Conservation (phyloP, 2,888 invertebrate genomes). For the Nysson spinosus region DNA sequence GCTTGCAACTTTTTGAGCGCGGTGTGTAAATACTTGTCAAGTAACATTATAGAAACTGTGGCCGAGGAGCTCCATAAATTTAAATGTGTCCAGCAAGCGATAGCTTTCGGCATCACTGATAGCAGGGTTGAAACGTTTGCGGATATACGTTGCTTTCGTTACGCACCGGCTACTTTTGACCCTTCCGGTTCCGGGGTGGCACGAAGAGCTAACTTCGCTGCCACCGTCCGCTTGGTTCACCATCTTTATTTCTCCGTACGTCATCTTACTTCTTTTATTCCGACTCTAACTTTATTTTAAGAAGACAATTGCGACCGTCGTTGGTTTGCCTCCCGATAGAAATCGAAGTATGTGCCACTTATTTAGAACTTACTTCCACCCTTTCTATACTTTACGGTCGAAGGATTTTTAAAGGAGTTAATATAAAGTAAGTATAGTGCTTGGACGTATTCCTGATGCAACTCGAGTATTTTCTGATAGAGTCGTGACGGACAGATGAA, state of each 20-base stretch:
- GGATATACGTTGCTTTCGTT: constrained; percentile 1
- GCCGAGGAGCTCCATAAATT: neutral
- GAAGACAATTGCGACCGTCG: constrained; percentile 13
- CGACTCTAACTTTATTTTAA: constrained; percentile 20
- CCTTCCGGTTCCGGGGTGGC: constrained; percentile 41
- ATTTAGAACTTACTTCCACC: constrained; percentile 5
- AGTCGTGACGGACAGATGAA: too few relatives aligned
- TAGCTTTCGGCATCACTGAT: constrained; percentile 5
- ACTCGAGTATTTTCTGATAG: too few relatives aligned
- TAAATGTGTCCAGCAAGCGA: constrained; percentile 1
- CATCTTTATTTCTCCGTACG: constrained; percentile 51
- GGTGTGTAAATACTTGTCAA: neutral
- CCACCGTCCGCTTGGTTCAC: constrained; percentile 17
- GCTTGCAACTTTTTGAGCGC: neutral
- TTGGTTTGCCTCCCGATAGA: neutral
- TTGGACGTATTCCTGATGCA: constrained; percentile 6
- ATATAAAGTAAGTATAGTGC: constrained; percentile 13
- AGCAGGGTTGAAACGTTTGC: neutral
- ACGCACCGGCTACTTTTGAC: constrained; percentile 18
- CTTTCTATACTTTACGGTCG: constrained; percentile 5
- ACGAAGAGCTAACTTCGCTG: constrained; percentile 52
- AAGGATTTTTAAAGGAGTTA: constrained; percentile 6
- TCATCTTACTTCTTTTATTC: constrained; percentile 28
- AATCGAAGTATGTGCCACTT: neutral
- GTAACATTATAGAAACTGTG: neutral